These are phyloP conservation scores for Coturnix japonica DNA, from an alignment of 2,113 vertebrate genomes.

Conservation along the genomic window DNA sequence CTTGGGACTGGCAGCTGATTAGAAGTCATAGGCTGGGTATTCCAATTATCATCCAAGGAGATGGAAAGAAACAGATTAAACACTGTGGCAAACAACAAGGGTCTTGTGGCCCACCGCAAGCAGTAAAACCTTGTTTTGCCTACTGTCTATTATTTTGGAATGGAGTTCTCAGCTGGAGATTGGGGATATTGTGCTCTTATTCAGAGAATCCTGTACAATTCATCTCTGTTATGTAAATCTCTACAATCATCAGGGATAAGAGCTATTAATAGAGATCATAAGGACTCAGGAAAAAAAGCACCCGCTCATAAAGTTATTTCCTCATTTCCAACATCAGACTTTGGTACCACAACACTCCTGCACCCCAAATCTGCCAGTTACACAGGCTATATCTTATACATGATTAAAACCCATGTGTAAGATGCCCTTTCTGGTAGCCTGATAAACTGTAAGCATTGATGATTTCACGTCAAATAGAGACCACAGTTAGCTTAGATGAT, in stretches of 20 bases:
- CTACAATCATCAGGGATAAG: neutral
- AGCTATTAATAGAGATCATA: slow-evolving; percentile 47
- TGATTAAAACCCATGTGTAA: neutral
- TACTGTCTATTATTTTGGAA: slow-evolving; percentile 10
- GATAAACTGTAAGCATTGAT: neutral
- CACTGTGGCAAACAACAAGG: neutral
- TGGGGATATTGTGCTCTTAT: neutral
- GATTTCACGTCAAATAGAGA: neutral
- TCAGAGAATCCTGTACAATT: neutral
- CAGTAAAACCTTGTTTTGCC: neutral
- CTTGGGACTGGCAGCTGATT: slow-evolving; percentile 42
- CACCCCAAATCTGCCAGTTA: neutral
- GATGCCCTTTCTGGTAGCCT: neutral
- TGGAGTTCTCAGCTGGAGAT: neutral
- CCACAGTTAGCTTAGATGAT: neutral
- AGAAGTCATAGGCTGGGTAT: slow-evolving; percentile 56
- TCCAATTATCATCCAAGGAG: slow-evolving; percentile 49
- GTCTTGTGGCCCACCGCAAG: neutral
- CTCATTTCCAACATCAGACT: neutral
- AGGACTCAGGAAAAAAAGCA: neutral
- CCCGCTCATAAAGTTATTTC: neutral
- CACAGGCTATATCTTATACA: neutral
- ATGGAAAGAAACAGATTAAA: slow-evolving; percentile 43
- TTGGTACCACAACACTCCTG: neutral
- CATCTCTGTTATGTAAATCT: slow-evolving; percentile 54